Conservation (phyloP, 1,140 invertebrate species). For the Coboldia fuscipes region DNA sequence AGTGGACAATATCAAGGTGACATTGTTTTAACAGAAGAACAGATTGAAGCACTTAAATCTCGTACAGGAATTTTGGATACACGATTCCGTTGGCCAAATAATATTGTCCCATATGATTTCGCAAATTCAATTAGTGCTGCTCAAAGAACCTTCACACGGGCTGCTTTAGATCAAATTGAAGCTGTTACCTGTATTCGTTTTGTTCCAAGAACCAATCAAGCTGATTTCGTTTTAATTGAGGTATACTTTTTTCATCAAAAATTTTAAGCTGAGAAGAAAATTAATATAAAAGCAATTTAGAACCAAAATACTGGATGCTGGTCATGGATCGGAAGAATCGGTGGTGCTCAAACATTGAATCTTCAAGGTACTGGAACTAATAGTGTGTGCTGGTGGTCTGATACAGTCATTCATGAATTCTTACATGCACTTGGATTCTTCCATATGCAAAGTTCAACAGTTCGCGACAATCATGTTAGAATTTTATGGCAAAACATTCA, state of each 20-base stretch:
- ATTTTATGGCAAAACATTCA: slow-evolving; percentile 40
- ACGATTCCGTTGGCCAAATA: too few species aligned
- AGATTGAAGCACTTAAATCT: too few species aligned
- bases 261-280: slow-evolving; percentile 25
- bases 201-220: not conserved
- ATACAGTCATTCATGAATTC: slow-evolving; percentile 15
- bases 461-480: slow-evolving; percentile 38
- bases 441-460: slow-evolving; percentile 42
- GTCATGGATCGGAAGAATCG: slow-evolving; percentile 48
- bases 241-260: too few species aligned
- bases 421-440: slow-evolving; percentile 31
- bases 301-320: slow-evolving; percentile 51
- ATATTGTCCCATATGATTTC: too few species aligned
- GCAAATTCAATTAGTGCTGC: not conserved
- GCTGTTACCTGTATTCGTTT: not conserved
- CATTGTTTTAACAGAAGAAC: not conserved
- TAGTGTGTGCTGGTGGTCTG: slow-evolving; percentile 10
- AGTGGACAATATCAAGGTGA: not conserved
- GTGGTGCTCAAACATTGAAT: slow-evolving; percentile 23
- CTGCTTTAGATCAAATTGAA: too few species aligned
- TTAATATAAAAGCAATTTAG: slow-evolving; percentile 37
- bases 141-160: too few species aligned
- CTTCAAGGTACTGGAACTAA: slow-evolving; percentile 27
- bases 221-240: not conserved
- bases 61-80: too few species aligned